Percentiles rank a stretch among this genome's conserved stretches.
Evolutionary conservation across 64 coral and sea anemone genomes (phyloP).

Genomic region (Platygyra sinensis): DNA sequence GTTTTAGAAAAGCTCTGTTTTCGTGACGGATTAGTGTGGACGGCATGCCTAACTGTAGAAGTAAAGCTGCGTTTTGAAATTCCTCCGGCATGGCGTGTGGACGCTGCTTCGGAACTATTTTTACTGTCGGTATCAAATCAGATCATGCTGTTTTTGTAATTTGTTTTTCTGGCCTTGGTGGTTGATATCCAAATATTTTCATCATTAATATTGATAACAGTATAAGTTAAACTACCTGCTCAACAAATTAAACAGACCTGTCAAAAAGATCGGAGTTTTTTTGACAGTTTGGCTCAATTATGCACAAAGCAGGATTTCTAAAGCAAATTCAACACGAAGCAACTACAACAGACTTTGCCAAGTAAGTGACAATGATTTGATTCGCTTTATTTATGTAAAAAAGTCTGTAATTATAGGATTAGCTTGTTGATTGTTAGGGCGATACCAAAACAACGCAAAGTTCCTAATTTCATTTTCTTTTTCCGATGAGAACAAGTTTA

Average conservation of each 20-base stretch:
- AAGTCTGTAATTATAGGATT: not conserved
- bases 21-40: too few relatives aligned
- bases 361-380: not conserved
- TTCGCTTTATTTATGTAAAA: not conserved
- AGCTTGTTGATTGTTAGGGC: constrained; percentile 2
- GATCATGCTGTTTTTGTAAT: not conserved
- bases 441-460: not conserved
- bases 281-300: constrained; percentile 20
- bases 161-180: constrained; percentile 7
- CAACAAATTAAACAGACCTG: constrained; percentile 22
- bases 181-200: not conserved
- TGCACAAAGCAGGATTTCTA: constrained; percentile 8
- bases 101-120: too few relatives aligned
- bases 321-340: not conserved
- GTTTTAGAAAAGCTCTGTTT: too few relatives aligned
- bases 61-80: too few relatives aligned
- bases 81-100: too few relatives aligned
- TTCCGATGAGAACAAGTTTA: too few relatives aligned
- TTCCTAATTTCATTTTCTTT: not conserved
- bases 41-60: too few relatives aligned
- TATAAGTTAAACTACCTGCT: constrained; percentile 43
- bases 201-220: constrained; percentile 47
- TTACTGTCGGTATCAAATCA: not conserved
- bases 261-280: constrained; percentile 8
- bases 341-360: not conserved